Evolutionary conservation across 1,140 invertebrate species (phyloP).

Genomic region (Pseudomyrmex concolor): DNA sequence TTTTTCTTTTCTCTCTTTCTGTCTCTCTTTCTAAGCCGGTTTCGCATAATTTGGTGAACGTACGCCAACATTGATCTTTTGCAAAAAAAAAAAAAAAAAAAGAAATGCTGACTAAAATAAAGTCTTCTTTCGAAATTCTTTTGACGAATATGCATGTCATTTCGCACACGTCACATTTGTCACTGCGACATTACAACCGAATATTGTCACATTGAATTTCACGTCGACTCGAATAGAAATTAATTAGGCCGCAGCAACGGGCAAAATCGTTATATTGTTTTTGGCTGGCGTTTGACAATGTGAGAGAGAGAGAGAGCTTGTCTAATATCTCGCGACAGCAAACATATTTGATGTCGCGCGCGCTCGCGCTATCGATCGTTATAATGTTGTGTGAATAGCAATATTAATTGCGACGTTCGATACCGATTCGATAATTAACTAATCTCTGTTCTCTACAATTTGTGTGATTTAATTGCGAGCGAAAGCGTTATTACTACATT

Average conservation of each 20-base stretch:
- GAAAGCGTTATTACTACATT: too few species aligned
- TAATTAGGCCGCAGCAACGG: background rate
- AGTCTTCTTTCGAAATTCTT: background rate
- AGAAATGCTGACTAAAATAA: background rate
- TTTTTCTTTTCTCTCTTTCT: background rate
- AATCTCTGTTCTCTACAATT: background rate
- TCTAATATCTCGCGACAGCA: background rate
- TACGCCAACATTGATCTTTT: too few species aligned
- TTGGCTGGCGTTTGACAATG: constrained; percentile 15
- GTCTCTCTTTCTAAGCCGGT: too few species aligned
- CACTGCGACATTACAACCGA: background rate
- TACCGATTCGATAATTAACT: constrained; percentile 5
- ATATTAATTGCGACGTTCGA: constrained; percentile 23
- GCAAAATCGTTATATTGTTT: constrained; percentile 21
- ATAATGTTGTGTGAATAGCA: constrained; percentile 9
- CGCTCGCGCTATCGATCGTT: background rate
- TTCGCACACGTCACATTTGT: background rate
- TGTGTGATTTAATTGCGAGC: background rate
- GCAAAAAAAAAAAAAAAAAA: too few species aligned
- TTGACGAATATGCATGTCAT: background rate
- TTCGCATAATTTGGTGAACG: too few species aligned
- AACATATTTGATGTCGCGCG: background rate
- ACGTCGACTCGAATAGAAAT: background rate
- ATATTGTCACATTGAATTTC: constrained; percentile 4
- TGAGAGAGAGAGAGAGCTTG: background rate